These are phyloP conservation scores for Passer montanus DNA, from an alignment of 2,113 vertebrate genomes.

Conservation along the genomic window DNA sequence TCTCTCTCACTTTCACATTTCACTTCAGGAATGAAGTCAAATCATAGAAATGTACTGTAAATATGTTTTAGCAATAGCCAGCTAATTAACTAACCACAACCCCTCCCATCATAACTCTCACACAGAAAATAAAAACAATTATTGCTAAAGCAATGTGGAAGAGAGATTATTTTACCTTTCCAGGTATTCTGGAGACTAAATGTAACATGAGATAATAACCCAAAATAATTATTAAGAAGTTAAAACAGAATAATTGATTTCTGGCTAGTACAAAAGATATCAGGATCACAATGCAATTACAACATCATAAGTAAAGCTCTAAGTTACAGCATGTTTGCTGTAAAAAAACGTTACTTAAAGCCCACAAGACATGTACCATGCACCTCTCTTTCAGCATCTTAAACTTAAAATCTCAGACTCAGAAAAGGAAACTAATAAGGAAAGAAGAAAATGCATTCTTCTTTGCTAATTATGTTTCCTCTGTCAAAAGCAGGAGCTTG, in stretches of 20 bases:
- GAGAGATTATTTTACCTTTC: neutral
- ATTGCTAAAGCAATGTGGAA: neutral
- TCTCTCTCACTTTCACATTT: neutral
- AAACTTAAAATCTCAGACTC: neutral
- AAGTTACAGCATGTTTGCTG: neutral
- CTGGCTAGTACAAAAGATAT: neutral
- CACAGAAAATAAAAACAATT: neutral
- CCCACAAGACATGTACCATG: accelerated
- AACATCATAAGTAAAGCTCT: neutral
- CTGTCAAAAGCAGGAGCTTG: neutral
- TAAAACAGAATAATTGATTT: neutral
- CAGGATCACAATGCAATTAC: neutral
- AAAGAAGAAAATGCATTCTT: neutral
- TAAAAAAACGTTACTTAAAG: neutral
- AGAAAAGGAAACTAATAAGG: neutral
- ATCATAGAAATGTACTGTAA: neutral
- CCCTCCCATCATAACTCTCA: neutral
- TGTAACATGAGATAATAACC: neutral
- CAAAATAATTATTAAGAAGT: neutral
- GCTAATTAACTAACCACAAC: neutral
- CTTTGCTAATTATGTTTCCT: neutral
- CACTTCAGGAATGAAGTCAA: neutral
- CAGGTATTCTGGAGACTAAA: neutral
- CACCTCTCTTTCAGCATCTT: neutral
- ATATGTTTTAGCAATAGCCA: neutral